These are phyloP conservation scores for Pandemis corylana DNA, from an alignment of 2,888 invertebrate genomes.

Conservation along the genomic window DNA sequence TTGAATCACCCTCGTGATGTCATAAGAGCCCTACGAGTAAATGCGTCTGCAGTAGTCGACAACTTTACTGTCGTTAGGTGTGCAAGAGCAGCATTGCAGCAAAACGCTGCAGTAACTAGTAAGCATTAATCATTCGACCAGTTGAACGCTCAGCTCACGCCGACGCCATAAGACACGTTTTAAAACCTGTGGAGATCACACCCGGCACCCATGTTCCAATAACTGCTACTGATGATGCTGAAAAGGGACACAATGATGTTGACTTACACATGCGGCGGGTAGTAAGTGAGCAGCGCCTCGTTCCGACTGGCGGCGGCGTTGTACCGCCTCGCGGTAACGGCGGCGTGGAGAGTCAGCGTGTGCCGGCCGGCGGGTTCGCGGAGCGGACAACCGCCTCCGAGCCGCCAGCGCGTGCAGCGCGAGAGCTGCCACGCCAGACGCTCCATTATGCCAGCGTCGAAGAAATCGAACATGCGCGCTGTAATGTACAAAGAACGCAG, in stretches of 20 bases:
- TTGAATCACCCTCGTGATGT: no score
- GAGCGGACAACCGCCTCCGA: conserved; percentile 79
- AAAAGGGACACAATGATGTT: background rate
- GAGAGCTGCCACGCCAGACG: conserved; percentile 93
- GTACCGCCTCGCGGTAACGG: conserved; percentile 67
- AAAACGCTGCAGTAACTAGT: no score
- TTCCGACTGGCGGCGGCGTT: conserved; percentile 82
- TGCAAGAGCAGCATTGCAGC: no score
- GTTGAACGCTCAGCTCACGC: no score
- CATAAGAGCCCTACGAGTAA: no score
- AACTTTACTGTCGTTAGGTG: no score
- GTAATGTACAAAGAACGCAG: conserved; percentile 58
- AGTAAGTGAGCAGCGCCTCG: conserved; percentile 92
- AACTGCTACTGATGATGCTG: background rate
- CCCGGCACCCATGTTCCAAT: no score
- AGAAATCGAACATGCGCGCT: conserved; percentile 97
- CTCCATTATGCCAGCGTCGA: conserved; percentile 97
- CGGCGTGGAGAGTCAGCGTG: conserved; percentile 89
- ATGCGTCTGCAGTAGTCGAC: no score
- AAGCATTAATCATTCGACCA: no score
- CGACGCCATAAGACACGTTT: no score
- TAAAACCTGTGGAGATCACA: no score
- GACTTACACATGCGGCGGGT: conserved; percentile 94
- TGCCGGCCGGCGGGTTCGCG: conserved; percentile 68
- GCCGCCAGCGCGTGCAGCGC: conserved; percentile 86